Conservation (phyloP, 2,888 invertebrate genomes). For the Sericinus montela region DNA sequence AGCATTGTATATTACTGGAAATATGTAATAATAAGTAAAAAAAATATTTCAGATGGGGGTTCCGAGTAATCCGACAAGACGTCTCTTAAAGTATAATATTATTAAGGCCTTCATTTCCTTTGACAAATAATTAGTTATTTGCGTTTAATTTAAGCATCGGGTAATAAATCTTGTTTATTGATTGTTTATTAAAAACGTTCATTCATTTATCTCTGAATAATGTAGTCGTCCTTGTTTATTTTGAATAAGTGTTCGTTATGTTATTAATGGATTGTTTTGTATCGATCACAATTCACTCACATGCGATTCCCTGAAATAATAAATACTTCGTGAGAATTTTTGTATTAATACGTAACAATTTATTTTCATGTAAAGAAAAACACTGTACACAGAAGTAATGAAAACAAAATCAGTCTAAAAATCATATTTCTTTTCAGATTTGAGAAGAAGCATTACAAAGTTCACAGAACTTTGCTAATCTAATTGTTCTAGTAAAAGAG, state of each 20-base stretch:
- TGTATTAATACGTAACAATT: no score
- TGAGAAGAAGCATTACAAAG: no score
- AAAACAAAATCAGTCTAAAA: no score
- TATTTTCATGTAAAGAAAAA: no score
- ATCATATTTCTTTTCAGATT: no score
- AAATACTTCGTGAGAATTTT: no score
- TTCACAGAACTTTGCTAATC: no score
- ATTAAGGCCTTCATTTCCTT: conserved; percentile 1
- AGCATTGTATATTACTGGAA: no score
- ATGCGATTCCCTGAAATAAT: neutral
- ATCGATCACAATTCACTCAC: neutral
- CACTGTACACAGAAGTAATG: no score
- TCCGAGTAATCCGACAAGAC: neutral
- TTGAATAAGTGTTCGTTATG: neutral
- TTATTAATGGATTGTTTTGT: conserved; percentile 3
- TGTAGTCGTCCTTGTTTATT: conserved; percentile 10
- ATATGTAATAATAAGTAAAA: no score
- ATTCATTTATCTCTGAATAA: conserved; percentile 11
- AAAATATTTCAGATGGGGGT: neutral
- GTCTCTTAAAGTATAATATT: neutral
- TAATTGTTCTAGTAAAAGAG: no score
- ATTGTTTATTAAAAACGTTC: conserved; percentile 12
- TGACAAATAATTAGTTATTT: conserved; percentile 5
- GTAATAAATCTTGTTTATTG: conserved; percentile 12
- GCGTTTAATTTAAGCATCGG: conserved; percentile 6